phyloP scores from a whole-genome alignment of 92 coral and sea anemone species.

The Pocillopora grandis region DNA sequence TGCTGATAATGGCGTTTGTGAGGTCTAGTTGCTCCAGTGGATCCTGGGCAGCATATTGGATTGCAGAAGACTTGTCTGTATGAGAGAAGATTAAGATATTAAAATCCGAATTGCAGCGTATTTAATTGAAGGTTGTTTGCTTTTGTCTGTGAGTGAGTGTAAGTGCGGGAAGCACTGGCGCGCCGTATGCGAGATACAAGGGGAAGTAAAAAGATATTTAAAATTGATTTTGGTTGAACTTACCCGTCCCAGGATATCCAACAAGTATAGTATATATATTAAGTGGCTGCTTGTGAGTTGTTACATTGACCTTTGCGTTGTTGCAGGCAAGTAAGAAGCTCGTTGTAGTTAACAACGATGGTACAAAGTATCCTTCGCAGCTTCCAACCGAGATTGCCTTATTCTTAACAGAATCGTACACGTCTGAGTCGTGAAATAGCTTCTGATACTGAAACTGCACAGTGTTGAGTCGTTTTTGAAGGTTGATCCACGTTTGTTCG shows the following conservation, averaged over 20 bases:
- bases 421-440: conserved; percentile 32
- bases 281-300: conserved; percentile 39
- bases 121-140: background rate
- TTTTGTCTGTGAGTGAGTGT: background rate
- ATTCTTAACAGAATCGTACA: conserved; percentile 17
- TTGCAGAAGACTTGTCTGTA: conserved; percentile 50
- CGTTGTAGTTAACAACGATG: conserved; percentile 55
- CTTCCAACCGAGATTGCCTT: conserved; percentile 46
- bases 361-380: conserved; percentile 61
- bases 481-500: conserved; percentile 58
- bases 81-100: background rate
- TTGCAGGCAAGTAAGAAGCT: conserved; percentile 44
- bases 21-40: conserved; percentile 30
- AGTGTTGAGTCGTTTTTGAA: conserved; percentile 45
- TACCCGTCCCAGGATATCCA: conserved; percentile 63
- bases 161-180: background rate
- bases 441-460: conserved; percentile 40
- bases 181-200: background rate
- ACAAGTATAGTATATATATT: conserved; percentile 47
- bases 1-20: conserved; percentile 35
- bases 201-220: background rate
- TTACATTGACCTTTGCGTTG: conserved; percentile 30
- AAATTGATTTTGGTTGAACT: background rate
- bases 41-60: conserved; percentile 40
- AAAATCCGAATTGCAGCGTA: background rate